These are phyloP conservation scores for Lethenteron camtschaticum DNA, from an alignment of 2,113 vertebrate species.

Conservation along the genomic window DNA sequence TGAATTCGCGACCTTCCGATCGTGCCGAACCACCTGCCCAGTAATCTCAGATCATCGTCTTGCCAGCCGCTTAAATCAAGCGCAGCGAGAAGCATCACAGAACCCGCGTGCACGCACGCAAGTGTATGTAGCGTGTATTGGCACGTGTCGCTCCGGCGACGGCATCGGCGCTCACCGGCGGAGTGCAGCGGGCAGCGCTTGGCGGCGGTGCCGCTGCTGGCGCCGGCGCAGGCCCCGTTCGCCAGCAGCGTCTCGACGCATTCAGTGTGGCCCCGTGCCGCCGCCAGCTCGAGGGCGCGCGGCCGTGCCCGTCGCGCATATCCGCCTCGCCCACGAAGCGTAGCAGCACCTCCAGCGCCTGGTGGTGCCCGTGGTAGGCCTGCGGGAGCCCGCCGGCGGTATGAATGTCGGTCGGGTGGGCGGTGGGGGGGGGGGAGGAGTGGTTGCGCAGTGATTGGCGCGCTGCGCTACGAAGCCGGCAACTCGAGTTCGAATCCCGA, in stretches of 20 bases:
- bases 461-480: too few relatives aligned
- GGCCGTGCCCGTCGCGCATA: slow-evolving; percentile 50
- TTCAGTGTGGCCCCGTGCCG: slow-evolving; percentile 40
- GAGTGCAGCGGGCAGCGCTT: slow-evolving; percentile 64
- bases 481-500: too few relatives aligned
- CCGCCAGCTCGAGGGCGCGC: slow-evolving; percentile 67
- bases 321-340: slow-evolving; percentile 86
- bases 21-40: too few relatives aligned
- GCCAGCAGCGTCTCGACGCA: slow-evolving; percentile 68
- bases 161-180: slow-evolving; percentile 31
- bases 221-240: slow-evolving; percentile 49
- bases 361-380: slow-evolving; percentile 83
- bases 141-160: too few relatives aligned
- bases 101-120: too few relatives aligned
- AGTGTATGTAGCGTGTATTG: too few relatives aligned
- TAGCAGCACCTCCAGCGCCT: slow-evolving; percentile 59
- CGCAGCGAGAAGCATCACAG: too few relatives aligned
- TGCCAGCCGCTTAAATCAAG: too few relatives aligned
- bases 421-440: background rate
- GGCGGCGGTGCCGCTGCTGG: slow-evolving; percentile 40
- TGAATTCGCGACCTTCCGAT: too few relatives aligned
- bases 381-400: slow-evolving; percentile 13
- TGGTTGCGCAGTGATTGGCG: too few relatives aligned
- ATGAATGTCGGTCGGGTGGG: background rate
- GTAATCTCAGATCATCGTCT: too few relatives aligned